These are phyloP conservation scores for Cerastis rubricosa DNA, from an alignment of 2,888 invertebrate genomes.

Conservation along the genomic window DNA sequence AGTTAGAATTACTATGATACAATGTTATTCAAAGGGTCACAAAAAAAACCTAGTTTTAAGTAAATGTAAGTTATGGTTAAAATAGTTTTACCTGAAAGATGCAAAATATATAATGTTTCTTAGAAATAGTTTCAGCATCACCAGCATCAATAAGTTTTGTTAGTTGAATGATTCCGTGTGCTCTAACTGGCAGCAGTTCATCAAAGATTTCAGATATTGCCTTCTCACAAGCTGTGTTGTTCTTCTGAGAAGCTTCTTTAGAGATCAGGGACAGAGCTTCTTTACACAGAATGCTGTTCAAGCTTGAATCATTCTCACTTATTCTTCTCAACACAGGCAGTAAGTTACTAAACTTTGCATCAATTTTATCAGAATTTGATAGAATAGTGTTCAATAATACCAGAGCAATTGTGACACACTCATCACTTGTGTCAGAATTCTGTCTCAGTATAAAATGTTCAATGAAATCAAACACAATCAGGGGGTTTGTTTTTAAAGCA, in stretches of 20 bases:
- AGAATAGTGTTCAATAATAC: constrained; percentile 85
- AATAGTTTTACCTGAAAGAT: constrained; percentile 92
- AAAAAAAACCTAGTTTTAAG: too few relatives aligned
- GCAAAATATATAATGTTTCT: constrained; percentile 92
- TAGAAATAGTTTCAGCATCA: constrained; percentile 92
- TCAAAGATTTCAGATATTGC: constrained; percentile 93
- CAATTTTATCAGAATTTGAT: constrained; percentile 73
- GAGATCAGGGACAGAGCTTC: constrained; percentile 80
- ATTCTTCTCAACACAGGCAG: constrained; percentile 77
- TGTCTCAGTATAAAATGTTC: constrained; percentile 82
- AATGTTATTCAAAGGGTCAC: too few relatives aligned
- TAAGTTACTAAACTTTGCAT: constrained; percentile 76
- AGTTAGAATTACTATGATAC: too few relatives aligned
- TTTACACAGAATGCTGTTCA: constrained; percentile 80
- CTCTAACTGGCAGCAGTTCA: constrained; percentile 94
- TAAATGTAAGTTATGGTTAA: too few relatives aligned
- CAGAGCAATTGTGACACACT: constrained; percentile 84
- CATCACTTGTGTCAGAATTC: constrained; percentile 74
- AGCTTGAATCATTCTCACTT: constrained; percentile 69
- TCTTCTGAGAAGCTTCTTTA: constrained; percentile 68
- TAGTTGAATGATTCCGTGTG: constrained; percentile 94
- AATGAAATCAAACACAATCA: constrained; percentile 86
- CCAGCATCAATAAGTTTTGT: constrained; percentile 93
- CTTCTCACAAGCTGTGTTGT: constrained; percentile 88
- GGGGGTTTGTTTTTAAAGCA: constrained; percentile 84